Percentiles rank a stretch among this genome's conserved stretches.
Evolutionary conservation across 2,888 invertebrate genomes (phyloP).

Genomic region (Ochlodes sylvanus): DNA sequence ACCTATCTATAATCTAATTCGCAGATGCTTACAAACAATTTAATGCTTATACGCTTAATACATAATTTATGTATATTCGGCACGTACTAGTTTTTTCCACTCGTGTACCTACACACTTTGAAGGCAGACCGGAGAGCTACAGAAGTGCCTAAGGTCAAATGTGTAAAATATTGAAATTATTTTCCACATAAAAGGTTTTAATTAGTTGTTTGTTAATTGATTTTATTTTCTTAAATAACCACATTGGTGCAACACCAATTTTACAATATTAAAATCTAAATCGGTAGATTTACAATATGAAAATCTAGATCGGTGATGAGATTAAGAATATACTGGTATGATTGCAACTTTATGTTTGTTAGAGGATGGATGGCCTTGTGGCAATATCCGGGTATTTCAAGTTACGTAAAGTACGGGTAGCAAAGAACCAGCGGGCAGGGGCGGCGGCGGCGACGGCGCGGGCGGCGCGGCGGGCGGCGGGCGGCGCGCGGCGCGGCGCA

Average conservation of each 20-base stretch:
- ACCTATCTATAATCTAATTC: background rate
- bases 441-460: conserved; percentile 37
- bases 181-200: background rate
- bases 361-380: conserved; percentile 67
- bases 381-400: conserved; percentile 71
- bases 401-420: conserved; percentile 66
- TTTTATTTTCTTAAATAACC: no score
- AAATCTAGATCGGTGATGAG: conserved; percentile 2
- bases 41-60: background rate
- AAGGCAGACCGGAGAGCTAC: conserved; percentile 11
- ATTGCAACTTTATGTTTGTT: conserved; percentile 48
- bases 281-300: conserved; percentile 9
- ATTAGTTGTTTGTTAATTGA: no score
- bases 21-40: background rate
- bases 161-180: background rate
- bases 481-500: background rate
- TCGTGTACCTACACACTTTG: background rate
- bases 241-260: no score
- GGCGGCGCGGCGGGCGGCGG: background rate
- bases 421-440: conserved; percentile 38
- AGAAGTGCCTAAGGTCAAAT: background rate
- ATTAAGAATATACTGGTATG: background rate
- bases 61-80: background rate
- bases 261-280: no score
- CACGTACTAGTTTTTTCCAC: conserved; percentile 11